Conservation (phyloP, 2,797 vertebrate species). For the Tauraco hartlaubi region DNA sequence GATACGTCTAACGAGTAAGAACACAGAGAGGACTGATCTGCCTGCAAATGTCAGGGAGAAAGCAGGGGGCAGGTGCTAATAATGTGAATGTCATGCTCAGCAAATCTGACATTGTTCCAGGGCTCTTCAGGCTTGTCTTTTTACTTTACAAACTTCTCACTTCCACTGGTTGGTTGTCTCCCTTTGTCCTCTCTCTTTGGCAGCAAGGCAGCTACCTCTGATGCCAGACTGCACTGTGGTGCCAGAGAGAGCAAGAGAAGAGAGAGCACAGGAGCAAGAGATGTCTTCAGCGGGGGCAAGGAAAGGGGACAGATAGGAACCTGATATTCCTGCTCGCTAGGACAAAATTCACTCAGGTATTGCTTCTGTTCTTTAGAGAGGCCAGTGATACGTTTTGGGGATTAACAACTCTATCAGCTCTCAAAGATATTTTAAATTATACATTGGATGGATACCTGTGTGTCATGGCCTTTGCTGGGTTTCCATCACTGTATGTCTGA, state of each 20-base stretch:
- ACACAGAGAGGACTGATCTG: neutral
- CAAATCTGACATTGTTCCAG: neutral
- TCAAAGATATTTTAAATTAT: neutral
- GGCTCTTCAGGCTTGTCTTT: neutral
- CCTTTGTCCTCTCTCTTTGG: neutral
- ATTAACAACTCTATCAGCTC: neutral
- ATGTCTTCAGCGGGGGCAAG: neutral
- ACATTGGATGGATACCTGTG: slow-evolving; percentile 34
- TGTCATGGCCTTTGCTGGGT: neutral
- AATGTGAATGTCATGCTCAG: neutral
- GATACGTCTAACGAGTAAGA: neutral
- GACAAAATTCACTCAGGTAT: neutral
- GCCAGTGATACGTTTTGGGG: neutral
- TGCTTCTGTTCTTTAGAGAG: neutral
- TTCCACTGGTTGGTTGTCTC: neutral
- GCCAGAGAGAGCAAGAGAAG: neutral
- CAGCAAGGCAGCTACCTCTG: neutral
- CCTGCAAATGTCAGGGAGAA: neutral
- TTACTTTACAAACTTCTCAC: neutral
- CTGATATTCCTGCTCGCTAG: neutral
- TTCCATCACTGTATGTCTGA: slow-evolving; percentile 21
- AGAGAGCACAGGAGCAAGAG: neutral
- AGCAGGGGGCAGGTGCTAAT: neutral
- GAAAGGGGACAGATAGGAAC: neutral
- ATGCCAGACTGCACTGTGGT: neutral